Evolutionary conservation across 64 coral and sea anemone species (phyloP), one percentile per base, ranked within the genome.

Genomic region (Dendronephthya gigantea): DNA sequence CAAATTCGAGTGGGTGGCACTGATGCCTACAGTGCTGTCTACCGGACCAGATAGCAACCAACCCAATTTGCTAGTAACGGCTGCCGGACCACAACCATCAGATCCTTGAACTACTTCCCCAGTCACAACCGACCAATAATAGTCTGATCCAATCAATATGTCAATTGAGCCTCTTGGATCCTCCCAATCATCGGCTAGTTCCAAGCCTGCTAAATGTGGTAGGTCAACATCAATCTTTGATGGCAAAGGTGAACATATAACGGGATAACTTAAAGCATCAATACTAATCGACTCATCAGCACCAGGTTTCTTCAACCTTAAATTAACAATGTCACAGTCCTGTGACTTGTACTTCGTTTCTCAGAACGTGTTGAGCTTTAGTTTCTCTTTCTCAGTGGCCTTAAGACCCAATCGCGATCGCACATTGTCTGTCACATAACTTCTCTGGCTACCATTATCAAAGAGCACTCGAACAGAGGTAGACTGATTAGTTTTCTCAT

Each of bases 161-260:
- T 87, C 85, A 87, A 87, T 79, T 1, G 66, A 79, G 22, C 40
- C 48, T 47, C 7, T 30, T 17, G 85, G 34, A 76, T 15, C 45
- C 7, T 29, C 31, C 30, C 14, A 72, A 40, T 76, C 59, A 47
- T 87, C 85, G 40, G 87, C 81, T 17, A 88, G 81, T 65, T 83
- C 81, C 38, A 88, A 29, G 13, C 87, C 87, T 55, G 43, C 22
- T 49, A 88, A 83, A 40, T 88, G 81, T 15, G 47, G 76, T 25
- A n/a, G 65, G 37, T 52, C 81, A 38, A 82, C 81, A n/a, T 19
- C 39, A 9, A 68, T 75, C 22, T 52, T 41, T 7, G 51, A 22
- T 29, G 87, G 87, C 39, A 88, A 36, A 1, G 87, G 87, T 22
- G 37, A 58, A 40, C 49, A 88, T 36, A 88, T 88, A 27, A 83